Conservation (phyloP, 2,888 invertebrate species). For the Eristalinus sepulchralis region DNA sequence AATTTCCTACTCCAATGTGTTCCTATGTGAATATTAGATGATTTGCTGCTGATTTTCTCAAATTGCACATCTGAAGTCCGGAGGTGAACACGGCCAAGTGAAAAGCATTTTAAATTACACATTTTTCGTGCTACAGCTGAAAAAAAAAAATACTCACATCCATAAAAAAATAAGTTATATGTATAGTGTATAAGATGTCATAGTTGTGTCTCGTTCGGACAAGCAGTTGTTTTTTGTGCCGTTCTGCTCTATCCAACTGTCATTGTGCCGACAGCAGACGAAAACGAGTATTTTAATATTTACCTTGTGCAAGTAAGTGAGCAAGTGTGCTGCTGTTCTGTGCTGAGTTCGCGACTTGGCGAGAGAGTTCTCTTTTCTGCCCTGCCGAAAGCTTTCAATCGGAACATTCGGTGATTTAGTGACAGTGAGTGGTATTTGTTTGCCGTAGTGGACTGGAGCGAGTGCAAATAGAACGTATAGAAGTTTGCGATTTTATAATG, state of each 20-base stretch:
- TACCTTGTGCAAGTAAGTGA: constrained; percentile 69
- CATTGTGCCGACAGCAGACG: constrained; percentile 64
- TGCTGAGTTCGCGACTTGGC: constrained; percentile 27
- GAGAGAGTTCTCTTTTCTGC: constrained; percentile 39
- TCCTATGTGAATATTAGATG: constrained; percentile 14
- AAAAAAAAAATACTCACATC: constrained; percentile 33
- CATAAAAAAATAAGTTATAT: constrained; percentile 60
- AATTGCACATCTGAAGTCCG: constrained; percentile 60
- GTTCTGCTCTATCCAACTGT: constrained; percentile 64
- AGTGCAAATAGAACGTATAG: constrained; percentile 40
- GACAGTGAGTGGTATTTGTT: background rate
- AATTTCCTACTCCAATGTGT: constrained; percentile 15
- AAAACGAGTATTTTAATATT: constrained; percentile 71
- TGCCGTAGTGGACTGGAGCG: constrained; percentile 26
- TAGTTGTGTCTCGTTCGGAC: constrained; percentile 60
- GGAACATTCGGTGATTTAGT: constrained; percentile 9
- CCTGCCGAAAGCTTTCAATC: constrained; percentile 51
- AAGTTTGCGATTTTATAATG: constrained; percentile 47
- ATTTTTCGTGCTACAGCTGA: constrained; percentile 46
- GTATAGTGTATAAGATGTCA: constrained; percentile 21
- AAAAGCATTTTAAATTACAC: constrained; percentile 50
- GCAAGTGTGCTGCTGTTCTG: constrained; percentile 60
- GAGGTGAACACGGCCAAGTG: constrained; percentile 30
- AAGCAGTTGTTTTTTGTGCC: constrained; percentile 34
- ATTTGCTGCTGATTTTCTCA: constrained; percentile 39